Base-by-base conservation (phyloP, 1,140 invertebrate genomes). In the Aphaenogaster floridana region DNA sequence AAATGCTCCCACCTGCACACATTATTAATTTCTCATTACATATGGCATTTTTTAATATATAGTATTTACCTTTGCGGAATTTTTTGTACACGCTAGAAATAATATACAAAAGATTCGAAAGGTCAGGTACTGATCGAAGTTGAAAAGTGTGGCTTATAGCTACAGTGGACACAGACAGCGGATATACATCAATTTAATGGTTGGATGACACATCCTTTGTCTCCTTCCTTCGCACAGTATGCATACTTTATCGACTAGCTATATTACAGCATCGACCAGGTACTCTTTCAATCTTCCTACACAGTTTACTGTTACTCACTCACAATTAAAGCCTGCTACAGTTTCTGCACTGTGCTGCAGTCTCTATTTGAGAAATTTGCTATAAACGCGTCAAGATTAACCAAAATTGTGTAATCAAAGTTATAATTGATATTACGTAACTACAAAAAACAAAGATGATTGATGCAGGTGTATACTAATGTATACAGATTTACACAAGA, bases 181-280 rank as follows among this genome's bases (percentile, higher is more conserved):
- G 17, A 72, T 59, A 76, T 28, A 84, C 17, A 84, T 48, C 28
- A 59, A 83, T 83, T 72, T 48, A 83, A 61, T 50, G 57, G 28
- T 84, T 21, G 69, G 69, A 63, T 84, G 54, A 76, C 69, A 61
- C 68, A 76, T 74, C 45, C 54, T 84, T 76, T 76, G n/a, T 74
- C 80, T 84, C n/a, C 69, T 59, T 57, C 5, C 50, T 39, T 63
- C 17, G 17, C 13, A 57, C 42, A 34, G 13, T 72, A 83, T 68
- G 13, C 42, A 74, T 57, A 54, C 50, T 39, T 80, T 21, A 39
- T 74, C 54, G 42, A 74, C 69, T 74, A 83, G 59, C 4, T 83
- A 83, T 71, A 34, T 74, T 34, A 48, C 39, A 83, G 42, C 52
- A 74, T 48, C 17, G 68, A 61, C 13, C 39, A 72, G 69, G 4